Percentiles rank a stretch among this genome's conserved stretches.
These are phyloP conservation scores for Bombus balteatus DNA, from an alignment of 1,140 invertebrate species.

Conservation along the genomic window DNA sequence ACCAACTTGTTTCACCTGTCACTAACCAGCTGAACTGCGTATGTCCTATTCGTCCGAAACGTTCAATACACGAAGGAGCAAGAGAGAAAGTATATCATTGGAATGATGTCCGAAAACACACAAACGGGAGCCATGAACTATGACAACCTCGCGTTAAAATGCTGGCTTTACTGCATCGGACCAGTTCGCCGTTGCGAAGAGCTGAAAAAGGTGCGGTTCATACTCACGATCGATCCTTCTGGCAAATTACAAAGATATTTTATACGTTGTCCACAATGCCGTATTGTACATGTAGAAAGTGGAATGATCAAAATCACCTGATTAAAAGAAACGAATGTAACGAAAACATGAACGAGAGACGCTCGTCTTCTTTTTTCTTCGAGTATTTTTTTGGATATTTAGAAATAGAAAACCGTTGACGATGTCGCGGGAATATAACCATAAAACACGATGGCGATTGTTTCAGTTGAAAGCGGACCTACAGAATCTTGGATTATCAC, in stretches of 20 bases:
- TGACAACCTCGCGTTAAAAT: slow-evolving; percentile 36
- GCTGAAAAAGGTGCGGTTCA: slow-evolving; percentile 47
- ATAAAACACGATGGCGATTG: slow-evolving; percentile 15
- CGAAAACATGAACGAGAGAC: background rate
- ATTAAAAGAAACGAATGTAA: background rate
- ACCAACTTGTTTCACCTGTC: background rate
- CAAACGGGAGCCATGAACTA: slow-evolving; percentile 1
- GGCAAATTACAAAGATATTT: background rate
- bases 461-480: slow-evolving; percentile 54
- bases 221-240: background rate
- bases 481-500: slow-evolving; percentile 29
- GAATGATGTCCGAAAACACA: background rate
- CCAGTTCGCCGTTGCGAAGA: slow-evolving; percentile 11
- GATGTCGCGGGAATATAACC: background rate
- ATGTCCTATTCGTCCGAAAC: background rate
- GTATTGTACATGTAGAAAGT: background rate
- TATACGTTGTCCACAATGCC: too few relatives aligned
- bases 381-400: background rate
- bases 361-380: background rate
- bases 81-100: background rate
- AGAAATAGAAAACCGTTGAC: background rate
- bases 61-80: background rate
- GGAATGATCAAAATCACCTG: background rate
- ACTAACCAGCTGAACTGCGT: background rate
- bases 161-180: slow-evolving; percentile 35